Evolutionary conservation across 2,797 vertebrate species (phyloP), one percentile per base, ranked within the genome.

Genomic region (Oreonectes daqikongensis): DNA sequence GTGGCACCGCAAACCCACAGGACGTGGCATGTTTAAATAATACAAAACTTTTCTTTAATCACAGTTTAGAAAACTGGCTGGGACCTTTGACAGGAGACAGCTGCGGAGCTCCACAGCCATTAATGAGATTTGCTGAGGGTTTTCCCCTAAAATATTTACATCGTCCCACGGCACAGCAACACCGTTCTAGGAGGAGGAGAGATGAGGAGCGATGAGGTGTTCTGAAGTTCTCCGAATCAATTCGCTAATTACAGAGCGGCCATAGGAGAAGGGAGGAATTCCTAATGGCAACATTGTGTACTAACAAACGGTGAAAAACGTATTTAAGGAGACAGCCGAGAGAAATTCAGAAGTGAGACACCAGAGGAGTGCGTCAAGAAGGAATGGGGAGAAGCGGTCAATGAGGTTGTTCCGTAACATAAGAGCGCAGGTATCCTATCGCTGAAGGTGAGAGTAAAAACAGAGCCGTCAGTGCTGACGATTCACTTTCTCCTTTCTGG

Each of bases 41-140:
- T 92, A 92, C 88, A 87, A 92, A 93, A 94, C 92, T 93, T 93
- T 93, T 93, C 91, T 93, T 93, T 94, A 93, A 94, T 94, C 93
- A 91, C 91, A 92, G 89, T 92, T 92, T 91, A 91, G 88, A 91
- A 93, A 92, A 93, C 91, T 94, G 92, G 89, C 92, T 89, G 85
- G 87, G 89, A 93, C 87, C 88, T 90, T 90, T 82, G 84, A 87
- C 88, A 85, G 85, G 91, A 92, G 90, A 91, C 90, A 91, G 88
- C 90, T 90, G 90, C 88, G 88, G 82, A 87, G 84, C 90, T 90
- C 91, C 88, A 83, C 68, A 92, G 91, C 89, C 89, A 87, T 92
- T 93, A 92, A 92, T 90, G 88, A 90, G 89, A 91, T 89, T 92
- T 88, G 85, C 90, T 75, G 78, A 93, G 89, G 92, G 91, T 90